Evolutionary conservation across 2,113 vertebrate genomes (phyloP).

Genomic region (Caretta caretta): DNA sequence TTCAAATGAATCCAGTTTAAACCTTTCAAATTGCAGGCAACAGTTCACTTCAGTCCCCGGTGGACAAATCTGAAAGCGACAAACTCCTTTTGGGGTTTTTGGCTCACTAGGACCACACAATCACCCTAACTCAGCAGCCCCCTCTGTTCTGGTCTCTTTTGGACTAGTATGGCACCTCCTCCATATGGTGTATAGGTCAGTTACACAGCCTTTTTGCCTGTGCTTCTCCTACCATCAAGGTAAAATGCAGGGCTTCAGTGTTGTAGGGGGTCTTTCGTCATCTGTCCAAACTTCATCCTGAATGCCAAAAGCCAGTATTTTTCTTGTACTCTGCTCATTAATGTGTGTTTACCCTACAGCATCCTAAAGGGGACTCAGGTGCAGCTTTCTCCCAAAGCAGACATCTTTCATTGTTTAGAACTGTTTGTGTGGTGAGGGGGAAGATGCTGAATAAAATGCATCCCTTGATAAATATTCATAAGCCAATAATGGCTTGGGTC

Average conservation of each 20-base stretch:
- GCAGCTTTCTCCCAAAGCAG: conserved; percentile 14
- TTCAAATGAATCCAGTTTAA: background rate
- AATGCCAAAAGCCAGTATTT: background rate
- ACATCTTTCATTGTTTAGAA: conserved; percentile 20
- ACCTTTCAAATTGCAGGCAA: background rate
- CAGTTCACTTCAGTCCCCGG: background rate
- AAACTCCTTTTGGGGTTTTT: background rate
- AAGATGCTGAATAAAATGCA: conserved; percentile 15
- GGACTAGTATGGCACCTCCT: background rate
- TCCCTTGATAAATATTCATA: conserved; percentile 48
- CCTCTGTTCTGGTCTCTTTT: background rate
- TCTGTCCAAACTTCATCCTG: background rate
- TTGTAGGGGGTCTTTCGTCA: background rate
- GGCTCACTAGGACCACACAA: background rate
- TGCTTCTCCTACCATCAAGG: background rate
- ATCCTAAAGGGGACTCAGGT: background rate
- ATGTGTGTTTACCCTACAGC: conserved; percentile 18
- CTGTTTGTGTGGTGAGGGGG: background rate
- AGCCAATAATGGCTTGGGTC: conserved; percentile 4
- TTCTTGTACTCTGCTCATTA: background rate
- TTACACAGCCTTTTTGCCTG: background rate
- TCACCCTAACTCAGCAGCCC: accelerated
- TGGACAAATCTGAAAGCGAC: background rate
- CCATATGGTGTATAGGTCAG: background rate
- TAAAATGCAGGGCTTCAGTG: background rate